Conservation (phyloP, 2,797 vertebrate species). For the Crypturellus tataupa region DNA sequence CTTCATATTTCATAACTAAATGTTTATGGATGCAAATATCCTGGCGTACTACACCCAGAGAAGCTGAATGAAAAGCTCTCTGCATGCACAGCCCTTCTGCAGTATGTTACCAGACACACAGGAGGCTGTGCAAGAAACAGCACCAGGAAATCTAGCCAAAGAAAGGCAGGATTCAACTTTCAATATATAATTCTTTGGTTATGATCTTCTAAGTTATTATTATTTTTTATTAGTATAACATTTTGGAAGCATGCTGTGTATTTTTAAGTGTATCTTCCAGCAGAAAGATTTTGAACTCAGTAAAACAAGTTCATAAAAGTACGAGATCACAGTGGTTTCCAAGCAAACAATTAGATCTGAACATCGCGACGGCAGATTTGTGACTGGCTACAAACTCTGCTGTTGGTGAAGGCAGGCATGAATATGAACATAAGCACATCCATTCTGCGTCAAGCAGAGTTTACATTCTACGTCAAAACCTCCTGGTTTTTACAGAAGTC, state of each 20-base stretch:
- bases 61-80: slow-evolving; percentile 29
- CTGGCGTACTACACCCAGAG: neutral
- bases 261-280: slow-evolving; percentile 45
- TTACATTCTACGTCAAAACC: neutral
- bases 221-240: slow-evolving; percentile 35
- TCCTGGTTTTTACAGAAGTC: neutral
- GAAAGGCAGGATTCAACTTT: slow-evolving; percentile 1
- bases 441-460: neutral
- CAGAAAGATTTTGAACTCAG: slow-evolving; percentile 28
- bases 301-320: slow-evolving; percentile 38
- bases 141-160: neutral
- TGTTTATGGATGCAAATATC: neutral
- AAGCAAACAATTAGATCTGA: neutral
- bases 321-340: slow-evolving; percentile 28
- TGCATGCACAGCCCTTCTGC: slow-evolving; percentile 27
- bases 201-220: neutral
- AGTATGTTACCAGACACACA: slow-evolving; percentile 54
- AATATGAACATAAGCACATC: neutral
- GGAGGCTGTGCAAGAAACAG: slow-evolving; percentile 45
- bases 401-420: slow-evolving; percentile 10
- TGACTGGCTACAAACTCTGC: neutral
- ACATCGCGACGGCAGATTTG: neutral
- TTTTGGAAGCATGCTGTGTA: slow-evolving; percentile 61
- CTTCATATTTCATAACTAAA: slow-evolving; percentile 33
- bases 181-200: slow-evolving; percentile 54